These are phyloP conservation scores for Notolabrus celidotus DNA, from an alignment of 2,797 vertebrate species.

Conservation along the genomic window DNA sequence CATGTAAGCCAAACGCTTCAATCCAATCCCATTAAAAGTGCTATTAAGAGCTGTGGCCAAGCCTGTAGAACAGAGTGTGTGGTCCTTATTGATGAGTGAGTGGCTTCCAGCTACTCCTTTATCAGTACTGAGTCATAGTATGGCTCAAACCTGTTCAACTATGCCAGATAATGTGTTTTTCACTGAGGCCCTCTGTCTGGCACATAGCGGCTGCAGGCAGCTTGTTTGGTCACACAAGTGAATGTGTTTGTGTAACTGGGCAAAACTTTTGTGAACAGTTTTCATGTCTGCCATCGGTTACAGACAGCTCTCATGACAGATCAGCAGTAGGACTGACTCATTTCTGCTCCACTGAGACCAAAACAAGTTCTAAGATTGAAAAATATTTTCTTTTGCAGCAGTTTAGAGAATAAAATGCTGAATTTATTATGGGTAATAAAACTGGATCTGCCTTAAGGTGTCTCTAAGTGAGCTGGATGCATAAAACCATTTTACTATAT, in stretches of 20 bases:
- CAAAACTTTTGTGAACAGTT: conserved; percentile 44
- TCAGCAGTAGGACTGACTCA: conserved; percentile 22
- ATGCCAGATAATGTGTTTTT: conserved; percentile 21
- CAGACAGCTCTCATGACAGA: conserved; percentile 14
- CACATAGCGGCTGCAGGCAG: conserved; percentile 6
- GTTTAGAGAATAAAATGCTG: neutral
- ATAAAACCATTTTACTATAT: too few species aligned
- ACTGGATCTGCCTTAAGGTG: neutral
- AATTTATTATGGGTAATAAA: neutral
- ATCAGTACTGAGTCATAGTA: conserved; percentile 45
- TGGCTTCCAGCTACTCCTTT: conserved; percentile 47
- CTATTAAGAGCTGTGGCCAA: conserved; percentile 44
- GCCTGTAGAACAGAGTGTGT: conserved; percentile 19
- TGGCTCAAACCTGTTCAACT: conserved; percentile 28
- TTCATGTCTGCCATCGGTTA: conserved; percentile 18
- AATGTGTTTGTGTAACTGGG: conserved; percentile 42
- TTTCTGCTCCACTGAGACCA: conserved; percentile 11
- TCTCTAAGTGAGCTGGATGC: neutral
- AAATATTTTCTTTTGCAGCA: neutral
- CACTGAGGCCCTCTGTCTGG: conserved; percentile 10
- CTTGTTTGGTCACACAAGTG: conserved; percentile 32
- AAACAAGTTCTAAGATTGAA: conserved; percentile 6
- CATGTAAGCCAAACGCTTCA: conserved; percentile 54
- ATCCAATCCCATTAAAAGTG: conserved; percentile 61
- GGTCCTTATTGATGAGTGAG: conserved; percentile 49